A percentile compares a stretch with the other conserved stretches of the same genome.
These are phyloP conservation scores for Brevipalpus yothersi DNA, from an alignment of 1,140 invertebrate species.

Conservation along the genomic window DNA sequence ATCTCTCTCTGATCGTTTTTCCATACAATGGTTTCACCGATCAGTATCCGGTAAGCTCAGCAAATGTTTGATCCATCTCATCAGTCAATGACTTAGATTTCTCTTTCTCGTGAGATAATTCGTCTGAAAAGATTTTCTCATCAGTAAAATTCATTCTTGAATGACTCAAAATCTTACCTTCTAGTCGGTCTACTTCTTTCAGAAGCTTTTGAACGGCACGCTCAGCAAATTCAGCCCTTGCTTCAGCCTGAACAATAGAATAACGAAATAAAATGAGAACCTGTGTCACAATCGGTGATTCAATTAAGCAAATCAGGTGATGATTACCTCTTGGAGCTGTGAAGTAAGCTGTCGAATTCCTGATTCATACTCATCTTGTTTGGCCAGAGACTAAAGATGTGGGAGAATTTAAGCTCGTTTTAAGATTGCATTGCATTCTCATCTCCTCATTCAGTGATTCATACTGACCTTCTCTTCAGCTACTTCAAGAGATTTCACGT, in stretches of 20 bases:
- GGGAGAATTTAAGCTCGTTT: background rate
- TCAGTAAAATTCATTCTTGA: background rate
- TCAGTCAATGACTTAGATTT: constrained; percentile 97
- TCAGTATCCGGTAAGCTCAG: constrained; percentile 59
- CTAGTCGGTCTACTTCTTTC: constrained; percentile 58
- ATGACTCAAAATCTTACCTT: constrained; percentile 41
- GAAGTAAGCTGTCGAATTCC: constrained; percentile 96
- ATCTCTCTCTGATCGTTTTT: too few relatives aligned
- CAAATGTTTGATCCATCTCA: constrained; percentile 91
- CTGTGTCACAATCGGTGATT: background rate
- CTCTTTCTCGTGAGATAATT: constrained; percentile 91
- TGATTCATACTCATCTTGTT: constrained; percentile 98
- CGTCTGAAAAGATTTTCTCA: constrained; percentile 45
- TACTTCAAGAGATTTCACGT: constrained; percentile 97
- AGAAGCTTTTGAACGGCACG: constrained; percentile 4
- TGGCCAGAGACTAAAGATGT: constrained; percentile 25
- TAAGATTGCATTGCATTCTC: too few relatives aligned
- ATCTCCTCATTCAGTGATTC: background rate
- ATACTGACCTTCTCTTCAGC: constrained; percentile 92
- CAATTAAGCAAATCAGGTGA: background rate
- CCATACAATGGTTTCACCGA: background rate
- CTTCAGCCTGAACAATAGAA: constrained; percentile 4
- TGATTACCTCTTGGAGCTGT: constrained; percentile 38
- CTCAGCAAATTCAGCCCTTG: constrained; percentile 8
- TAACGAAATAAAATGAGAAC: background rate